A percentile compares a stretch with the other conserved stretches of the same genome.
Evolutionary conservation across 2,797 vertebrate species (phyloP).

Genomic region (Thripadectes ignobilis): DNA sequence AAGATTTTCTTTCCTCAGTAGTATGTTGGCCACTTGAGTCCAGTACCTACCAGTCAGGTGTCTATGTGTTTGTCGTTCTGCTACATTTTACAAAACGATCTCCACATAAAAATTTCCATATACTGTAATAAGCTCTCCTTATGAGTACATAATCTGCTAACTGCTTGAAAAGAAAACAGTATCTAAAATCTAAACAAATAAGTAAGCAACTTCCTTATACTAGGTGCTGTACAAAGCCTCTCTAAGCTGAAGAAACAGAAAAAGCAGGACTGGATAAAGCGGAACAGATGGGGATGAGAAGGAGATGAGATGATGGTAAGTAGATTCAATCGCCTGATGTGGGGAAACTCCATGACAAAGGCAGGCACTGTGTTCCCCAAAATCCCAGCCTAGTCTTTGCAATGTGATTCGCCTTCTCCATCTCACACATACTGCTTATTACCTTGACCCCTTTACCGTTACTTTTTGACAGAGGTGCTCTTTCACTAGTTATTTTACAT

Average conservation of each 20-base stretch:
- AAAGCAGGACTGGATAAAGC: neutral
- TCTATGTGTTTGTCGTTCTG: neutral
- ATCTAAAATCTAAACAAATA: neutral
- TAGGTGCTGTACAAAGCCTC: neutral
- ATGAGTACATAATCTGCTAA: neutral
- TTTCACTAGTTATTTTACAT: neutral
- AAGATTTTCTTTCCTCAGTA: neutral
- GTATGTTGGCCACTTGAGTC: neutral
- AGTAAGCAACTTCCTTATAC: neutral
- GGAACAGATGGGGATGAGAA: neutral
- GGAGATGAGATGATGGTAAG: neutral
- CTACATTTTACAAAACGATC: neutral
- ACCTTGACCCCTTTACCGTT: neutral
- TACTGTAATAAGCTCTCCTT: neutral
- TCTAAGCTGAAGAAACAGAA: neutral
- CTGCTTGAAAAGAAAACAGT: neutral
- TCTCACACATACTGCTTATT: neutral
- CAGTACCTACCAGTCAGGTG: neutral
- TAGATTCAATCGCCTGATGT: neutral
- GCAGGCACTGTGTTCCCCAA: neutral
- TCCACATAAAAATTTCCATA: neutral
- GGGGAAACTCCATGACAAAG: neutral
- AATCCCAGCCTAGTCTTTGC: neutral
- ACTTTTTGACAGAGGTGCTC: conserved; percentile 2
- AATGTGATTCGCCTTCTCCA: neutral